These are phyloP conservation scores for Stegodyphus dumicola DNA, from an alignment of 1,140 invertebrate genomes.

Conservation along the genomic window DNA sequence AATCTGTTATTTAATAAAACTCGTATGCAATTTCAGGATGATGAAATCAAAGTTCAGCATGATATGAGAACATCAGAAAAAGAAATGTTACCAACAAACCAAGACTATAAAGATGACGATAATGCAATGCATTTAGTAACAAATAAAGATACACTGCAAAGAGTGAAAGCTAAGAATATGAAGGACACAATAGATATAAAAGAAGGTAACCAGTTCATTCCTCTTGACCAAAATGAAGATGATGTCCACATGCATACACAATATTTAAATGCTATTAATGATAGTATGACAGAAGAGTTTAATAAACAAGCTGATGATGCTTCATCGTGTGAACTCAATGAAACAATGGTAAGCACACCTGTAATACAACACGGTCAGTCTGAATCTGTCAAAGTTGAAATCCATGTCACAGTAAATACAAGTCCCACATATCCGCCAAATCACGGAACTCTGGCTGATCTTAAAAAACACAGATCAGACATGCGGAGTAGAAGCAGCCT, in stretches of 20 bases:
- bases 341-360: background rate
- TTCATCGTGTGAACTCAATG: background rate
- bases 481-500: conserved; percentile 60
- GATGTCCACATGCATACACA: conserved; percentile 30
- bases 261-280: conserved; percentile 32
- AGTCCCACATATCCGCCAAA: conserved; percentile 66
- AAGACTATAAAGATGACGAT: conserved; percentile 22
- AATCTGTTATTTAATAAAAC: too few species aligned
- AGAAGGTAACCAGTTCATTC: background rate
- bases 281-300: conserved; percentile 28
- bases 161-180: conserved; percentile 14
- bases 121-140: background rate
- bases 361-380: conserved; percentile 38
- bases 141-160: conserved; percentile 42
- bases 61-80: conserved; percentile 45
- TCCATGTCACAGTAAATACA: conserved; percentile 68
- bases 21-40: conserved; percentile 14
- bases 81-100: conserved; percentile 7
- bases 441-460: conserved; percentile 80
- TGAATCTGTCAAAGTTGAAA: conserved; percentile 65
- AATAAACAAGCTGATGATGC: conserved; percentile 18
- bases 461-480: conserved; percentile 85
- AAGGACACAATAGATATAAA: background rate
- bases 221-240: conserved; percentile 22
- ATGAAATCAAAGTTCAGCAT: conserved; percentile 47